Evolutionary conservation across 2,888 invertebrate species (phyloP).

Genomic region (Noctua fimbriata): DNA sequence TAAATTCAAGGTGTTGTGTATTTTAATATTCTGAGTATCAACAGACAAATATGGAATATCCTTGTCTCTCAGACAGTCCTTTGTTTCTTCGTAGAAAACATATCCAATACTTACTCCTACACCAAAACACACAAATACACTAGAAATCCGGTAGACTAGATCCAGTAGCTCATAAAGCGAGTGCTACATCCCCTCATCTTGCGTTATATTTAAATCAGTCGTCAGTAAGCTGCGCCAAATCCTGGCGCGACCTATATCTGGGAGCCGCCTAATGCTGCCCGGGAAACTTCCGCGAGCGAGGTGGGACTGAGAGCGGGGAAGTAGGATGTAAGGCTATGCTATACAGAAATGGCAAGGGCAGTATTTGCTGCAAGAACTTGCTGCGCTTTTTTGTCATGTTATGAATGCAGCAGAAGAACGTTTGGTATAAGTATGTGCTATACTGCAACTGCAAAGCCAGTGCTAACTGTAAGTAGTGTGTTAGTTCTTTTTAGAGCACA

Average conservation of each 20-base stretch:
- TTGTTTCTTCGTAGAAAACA: not conserved
- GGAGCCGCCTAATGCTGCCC: slow-evolving; percentile 85
- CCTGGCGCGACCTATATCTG: slow-evolving; percentile 89
- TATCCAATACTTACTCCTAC: not conserved
- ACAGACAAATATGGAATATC: not conserved
- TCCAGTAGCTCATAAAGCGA: slow-evolving; percentile 64
- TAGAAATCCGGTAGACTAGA: slow-evolving; percentile 42
- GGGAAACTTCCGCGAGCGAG: slow-evolving; percentile 75
- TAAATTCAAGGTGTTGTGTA: too few species aligned
- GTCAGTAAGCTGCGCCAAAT: slow-evolving; percentile 83
- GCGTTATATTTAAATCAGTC: slow-evolving; percentile 88
- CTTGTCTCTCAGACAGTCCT: not conserved
- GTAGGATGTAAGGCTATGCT: not conserved
- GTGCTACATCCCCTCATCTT: slow-evolving; percentile 74
- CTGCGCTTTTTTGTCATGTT: too few species aligned
- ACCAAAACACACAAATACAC: slow-evolving; percentile 34
- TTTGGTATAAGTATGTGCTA: too few species aligned
- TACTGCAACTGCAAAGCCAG: too few species aligned
- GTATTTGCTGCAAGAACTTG: too few species aligned
- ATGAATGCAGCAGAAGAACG: too few species aligned
- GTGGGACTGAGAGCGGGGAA: slow-evolving; percentile 69
- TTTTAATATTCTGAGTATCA: too few species aligned
- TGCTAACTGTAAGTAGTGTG: too few species aligned
- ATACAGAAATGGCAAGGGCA: not conserved
- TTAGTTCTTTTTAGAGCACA: too few species aligned